Evolutionary conservation across 2,797 vertebrate species (phyloP).

Genomic region (Morus bassanus): DNA sequence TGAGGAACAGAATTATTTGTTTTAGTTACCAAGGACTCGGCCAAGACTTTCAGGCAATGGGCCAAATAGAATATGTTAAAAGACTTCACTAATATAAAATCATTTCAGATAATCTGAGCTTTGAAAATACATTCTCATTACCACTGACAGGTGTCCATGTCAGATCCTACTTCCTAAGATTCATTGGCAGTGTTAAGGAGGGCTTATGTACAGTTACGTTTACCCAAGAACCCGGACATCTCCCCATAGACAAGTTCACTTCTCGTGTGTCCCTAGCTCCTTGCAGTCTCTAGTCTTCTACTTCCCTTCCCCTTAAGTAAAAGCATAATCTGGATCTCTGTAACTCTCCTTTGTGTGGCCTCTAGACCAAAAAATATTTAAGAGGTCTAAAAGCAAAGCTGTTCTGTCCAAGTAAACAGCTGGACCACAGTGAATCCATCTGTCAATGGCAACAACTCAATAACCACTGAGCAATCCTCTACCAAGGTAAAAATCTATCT

Average conservation of each 20-base stretch:
- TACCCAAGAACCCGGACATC: neutral
- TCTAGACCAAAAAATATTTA: neutral
- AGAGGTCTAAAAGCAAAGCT: neutral
- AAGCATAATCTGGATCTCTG: neutral
- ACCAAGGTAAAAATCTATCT: neutral
- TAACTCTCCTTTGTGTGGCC: neutral
- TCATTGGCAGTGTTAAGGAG: neutral
- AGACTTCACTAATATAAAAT: neutral
- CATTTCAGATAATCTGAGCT: neutral
- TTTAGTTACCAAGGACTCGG: neutral
- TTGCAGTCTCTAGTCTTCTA: neutral
- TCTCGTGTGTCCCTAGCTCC: neutral
- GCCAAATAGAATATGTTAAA: neutral
- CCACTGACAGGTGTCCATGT: neutral
- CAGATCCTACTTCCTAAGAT: neutral
- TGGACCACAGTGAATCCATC: conserved; percentile 16
- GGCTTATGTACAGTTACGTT: neutral
- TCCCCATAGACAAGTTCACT: neutral
- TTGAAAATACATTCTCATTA: neutral
- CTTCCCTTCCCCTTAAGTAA: neutral
- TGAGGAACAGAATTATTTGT: neutral
- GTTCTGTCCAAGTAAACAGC: neutral
- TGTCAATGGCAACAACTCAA: neutral
- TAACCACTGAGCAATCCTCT: neutral
- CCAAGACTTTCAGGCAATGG: neutral